Percentiles rank a stretch among this genome's conserved stretches.
These are phyloP conservation scores for Campylorhamphus procurvoides DNA, from an alignment of 2,113 vertebrate genomes.

Conservation along the genomic window DNA sequence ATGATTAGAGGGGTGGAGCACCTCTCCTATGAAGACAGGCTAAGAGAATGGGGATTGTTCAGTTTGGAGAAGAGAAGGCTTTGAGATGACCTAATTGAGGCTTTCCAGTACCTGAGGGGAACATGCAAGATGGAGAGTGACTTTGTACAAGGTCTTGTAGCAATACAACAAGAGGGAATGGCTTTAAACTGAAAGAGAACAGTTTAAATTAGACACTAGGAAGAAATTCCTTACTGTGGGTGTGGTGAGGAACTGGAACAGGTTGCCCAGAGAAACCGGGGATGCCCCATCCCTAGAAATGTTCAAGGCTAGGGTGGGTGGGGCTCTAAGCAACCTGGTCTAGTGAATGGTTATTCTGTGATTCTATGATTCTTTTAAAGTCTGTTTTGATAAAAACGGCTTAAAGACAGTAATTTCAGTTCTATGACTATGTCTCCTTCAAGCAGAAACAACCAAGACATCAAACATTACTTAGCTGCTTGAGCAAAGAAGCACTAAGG, in stretches of 20 bases:
- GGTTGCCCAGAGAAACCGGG: background rate
- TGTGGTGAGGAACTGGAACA: background rate
- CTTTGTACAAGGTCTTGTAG: rapidly evolving
- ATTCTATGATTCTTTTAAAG: background rate
- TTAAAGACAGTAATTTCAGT: background rate
- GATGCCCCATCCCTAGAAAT: background rate
- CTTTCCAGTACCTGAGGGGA: background rate
- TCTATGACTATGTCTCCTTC: background rate
- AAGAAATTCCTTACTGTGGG: background rate
- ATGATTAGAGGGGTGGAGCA: background rate
- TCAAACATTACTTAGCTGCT: background rate
- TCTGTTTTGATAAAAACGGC: background rate
- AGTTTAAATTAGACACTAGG: background rate
- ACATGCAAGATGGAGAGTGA: background rate
- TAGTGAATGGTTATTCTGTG: background rate
- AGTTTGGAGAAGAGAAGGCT: rapidly evolving
- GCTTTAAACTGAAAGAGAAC: background rate
- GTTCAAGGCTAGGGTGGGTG: background rate
- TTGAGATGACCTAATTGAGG: rapidly evolving
- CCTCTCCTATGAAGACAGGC: background rate
- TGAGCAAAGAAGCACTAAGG: background rate
- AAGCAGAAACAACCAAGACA: background rate
- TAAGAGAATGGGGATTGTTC: background rate
- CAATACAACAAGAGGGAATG: background rate
- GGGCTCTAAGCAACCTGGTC: background rate